Evolutionary conservation across 2,113 vertebrate species (phyloP).

Genomic region (Oncorhynchus kisutch): DNA sequence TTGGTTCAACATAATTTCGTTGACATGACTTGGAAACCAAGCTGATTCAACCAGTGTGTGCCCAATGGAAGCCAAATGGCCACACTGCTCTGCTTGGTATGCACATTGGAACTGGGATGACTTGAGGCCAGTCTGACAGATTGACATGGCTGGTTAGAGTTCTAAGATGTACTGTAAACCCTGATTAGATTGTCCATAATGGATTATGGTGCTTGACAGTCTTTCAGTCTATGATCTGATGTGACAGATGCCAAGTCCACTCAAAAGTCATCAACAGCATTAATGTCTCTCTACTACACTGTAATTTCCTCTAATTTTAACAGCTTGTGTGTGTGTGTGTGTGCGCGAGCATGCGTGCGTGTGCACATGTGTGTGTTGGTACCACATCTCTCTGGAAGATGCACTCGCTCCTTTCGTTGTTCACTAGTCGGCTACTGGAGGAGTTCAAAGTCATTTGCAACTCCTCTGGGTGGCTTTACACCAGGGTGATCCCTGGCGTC

Average conservation of each 20-base stretch:
- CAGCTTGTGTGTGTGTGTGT: neutral
- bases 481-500: neutral
- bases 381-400: too few species aligned
- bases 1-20: too few species aligned
- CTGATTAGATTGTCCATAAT: slow-evolving; percentile 27
- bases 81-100: too few species aligned
- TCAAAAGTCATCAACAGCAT: slow-evolving; percentile 1
- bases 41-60: too few species aligned
- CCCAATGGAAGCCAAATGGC: too few species aligned
- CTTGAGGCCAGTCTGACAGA: neutral
- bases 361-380: too few species aligned
- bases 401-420: too few species aligned
- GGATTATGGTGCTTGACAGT: slow-evolving; percentile 2
- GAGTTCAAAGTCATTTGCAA: slow-evolving; percentile 33
- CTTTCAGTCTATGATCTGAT: slow-evolving; percentile 17
- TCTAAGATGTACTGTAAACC: neutral
- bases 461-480: slow-evolving; percentile 26
- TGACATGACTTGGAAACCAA: too few species aligned
- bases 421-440: neutral
- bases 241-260: slow-evolving; percentile 19
- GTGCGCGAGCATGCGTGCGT: too few species aligned
- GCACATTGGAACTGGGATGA: too few species aligned
- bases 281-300: neutral
- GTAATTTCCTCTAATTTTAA: slow-evolving; percentile 6
- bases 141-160: slow-evolving; percentile 8